Conservation (phyloP, 2,888 invertebrate genomes). For the Machimus rusticus region DNA sequence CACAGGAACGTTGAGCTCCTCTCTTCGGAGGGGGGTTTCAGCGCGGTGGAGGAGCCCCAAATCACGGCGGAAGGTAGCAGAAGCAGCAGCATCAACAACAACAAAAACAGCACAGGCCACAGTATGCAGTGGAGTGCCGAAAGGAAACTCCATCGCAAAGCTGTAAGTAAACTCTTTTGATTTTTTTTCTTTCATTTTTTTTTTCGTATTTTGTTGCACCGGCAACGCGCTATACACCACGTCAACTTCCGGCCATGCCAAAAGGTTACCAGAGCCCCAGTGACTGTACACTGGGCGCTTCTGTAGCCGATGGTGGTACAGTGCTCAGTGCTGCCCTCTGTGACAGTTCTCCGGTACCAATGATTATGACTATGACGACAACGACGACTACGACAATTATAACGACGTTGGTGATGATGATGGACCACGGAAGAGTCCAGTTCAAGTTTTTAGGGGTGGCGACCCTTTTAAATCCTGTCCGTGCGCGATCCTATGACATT, state of each 20-base stretch:
- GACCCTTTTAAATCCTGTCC: neutral
- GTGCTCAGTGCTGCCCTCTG: neutral
- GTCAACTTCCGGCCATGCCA: constrained; percentile 4
- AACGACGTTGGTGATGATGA: neutral
- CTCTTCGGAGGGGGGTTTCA: neutral
- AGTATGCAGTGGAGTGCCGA: neutral
- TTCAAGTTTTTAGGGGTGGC: constrained; percentile 4
- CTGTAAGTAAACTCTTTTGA: constrained; percentile 13
- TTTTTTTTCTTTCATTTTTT: neutral
- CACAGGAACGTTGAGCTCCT: neutral
- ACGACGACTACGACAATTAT: neutral
- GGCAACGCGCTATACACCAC: constrained; percentile 29
- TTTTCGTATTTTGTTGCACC: constrained; percentile 32
- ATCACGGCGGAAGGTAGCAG: neutral
- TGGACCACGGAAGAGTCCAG: constrained; percentile 20
- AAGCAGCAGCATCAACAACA: neutral
- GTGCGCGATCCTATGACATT: neutral
- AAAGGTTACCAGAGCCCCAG: constrained; percentile 3
- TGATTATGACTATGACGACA: neutral
- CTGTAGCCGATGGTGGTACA: neutral
- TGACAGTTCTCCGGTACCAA: neutral
- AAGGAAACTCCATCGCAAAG: constrained; percentile 11
- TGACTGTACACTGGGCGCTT: neutral
- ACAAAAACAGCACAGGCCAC: neutral
- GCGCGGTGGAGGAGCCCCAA: neutral